Evolutionary conservation across 1,140 invertebrate species (phyloP).

Genomic region (Octopus sinensis): DNA sequence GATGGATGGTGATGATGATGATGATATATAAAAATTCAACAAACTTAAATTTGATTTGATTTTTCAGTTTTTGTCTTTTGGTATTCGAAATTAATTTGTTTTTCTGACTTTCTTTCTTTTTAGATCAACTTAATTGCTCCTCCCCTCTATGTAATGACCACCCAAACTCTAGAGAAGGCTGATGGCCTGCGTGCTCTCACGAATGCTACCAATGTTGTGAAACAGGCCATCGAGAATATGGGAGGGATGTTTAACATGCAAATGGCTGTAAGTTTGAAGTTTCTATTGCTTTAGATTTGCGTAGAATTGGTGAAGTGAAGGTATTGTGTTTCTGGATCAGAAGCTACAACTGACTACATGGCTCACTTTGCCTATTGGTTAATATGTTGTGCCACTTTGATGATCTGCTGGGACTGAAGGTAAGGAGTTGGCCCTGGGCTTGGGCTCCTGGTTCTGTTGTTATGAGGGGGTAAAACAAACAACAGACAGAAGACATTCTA

Average conservation of each 20-base stretch:
- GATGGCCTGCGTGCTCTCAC: slow-evolving; percentile 87
- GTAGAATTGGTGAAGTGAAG: background rate
- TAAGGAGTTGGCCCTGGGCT: too few relatives aligned
- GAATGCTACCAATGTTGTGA: slow-evolving; percentile 83
- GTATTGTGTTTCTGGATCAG: background rate
- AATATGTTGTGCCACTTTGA: too few relatives aligned
- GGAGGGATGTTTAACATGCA: slow-evolving; percentile 93
- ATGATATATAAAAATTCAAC: too few relatives aligned
- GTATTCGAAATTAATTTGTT: too few relatives aligned
- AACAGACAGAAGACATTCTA: too few relatives aligned
- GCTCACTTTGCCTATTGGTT: too few relatives aligned
- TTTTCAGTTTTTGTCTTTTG: too few relatives aligned
- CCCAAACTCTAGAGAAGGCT: slow-evolving; percentile 91
- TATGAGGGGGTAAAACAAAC: too few relatives aligned
- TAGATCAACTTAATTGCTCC: slow-evolving; percentile 97
- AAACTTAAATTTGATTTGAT: too few relatives aligned
- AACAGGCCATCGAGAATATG: slow-evolving; percentile 75
- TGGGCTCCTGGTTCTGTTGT: too few relatives aligned
- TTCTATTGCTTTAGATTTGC: background rate
- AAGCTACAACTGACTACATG: background rate
- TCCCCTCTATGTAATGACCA: slow-evolving; percentile 97
- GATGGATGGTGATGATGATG: too few relatives aligned
- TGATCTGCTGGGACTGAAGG: too few relatives aligned
- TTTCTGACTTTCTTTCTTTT: slow-evolving; percentile 25
- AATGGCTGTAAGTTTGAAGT: slow-evolving; percentile 74